Percentiles rank a stretch among this genome's conserved stretches.
These are phyloP conservation scores for Oncorhynchus mykiss DNA, from an alignment of 2,113 vertebrate genomes.

Conservation along the genomic window DNA sequence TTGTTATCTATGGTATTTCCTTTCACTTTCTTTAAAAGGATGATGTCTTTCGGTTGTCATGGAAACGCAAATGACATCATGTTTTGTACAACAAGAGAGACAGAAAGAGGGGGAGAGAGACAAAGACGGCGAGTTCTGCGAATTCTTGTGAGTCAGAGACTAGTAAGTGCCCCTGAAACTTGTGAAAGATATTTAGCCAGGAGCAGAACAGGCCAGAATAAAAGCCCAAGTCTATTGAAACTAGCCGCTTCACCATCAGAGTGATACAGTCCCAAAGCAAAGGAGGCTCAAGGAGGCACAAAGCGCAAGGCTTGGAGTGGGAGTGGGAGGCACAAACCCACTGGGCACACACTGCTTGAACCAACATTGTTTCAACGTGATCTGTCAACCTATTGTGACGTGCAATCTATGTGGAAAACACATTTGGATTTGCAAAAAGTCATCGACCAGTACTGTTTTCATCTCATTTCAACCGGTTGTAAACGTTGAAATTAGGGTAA, in stretches of 20 bases:
- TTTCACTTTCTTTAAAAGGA: conserved; percentile 33
- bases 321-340: neutral
- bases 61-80: conserved; percentile 51
- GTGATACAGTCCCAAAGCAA: conserved; percentile 35
- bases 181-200: conserved; percentile 60
- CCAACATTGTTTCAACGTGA: no score
- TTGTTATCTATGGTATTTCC: conserved; percentile 29
- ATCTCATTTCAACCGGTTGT: no score
- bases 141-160: conserved; percentile 58
- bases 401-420: no score
- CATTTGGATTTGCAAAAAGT: no score
- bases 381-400: no score
- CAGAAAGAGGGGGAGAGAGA: conserved; percentile 1
- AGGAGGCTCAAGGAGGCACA: conserved; percentile 40
- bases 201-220: conserved; percentile 47
- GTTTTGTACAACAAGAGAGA: conserved; percentile 8
- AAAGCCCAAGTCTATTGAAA: conserved; percentile 35
- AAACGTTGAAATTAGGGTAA: no score
- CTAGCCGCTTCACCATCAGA: conserved; percentile 47
- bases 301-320: conserved; percentile 3
- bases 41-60: conserved; percentile 69
- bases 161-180: conserved; percentile 69
- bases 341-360: no score
- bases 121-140: neutral
- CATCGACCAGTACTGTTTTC: no score